A percentile compares a stretch with the other conserved stretches of the same genome.
Conservation (phyloP, 2,797 vertebrate species). For the Hemibagrus guttatus region DNA sequence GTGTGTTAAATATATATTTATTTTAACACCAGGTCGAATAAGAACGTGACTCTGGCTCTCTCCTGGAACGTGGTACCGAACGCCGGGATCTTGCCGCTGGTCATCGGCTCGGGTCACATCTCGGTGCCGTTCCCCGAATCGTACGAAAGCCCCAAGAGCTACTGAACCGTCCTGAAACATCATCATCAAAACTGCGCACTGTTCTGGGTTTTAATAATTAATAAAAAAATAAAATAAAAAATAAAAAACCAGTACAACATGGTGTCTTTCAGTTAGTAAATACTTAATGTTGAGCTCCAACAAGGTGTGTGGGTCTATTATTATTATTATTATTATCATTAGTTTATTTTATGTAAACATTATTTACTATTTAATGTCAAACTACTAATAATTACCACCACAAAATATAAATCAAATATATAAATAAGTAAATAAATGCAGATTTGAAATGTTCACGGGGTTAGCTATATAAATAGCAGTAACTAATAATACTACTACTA, state of each 20-base stretch:
- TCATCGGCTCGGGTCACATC: conserved; percentile 88
- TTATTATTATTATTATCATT: too few species aligned
- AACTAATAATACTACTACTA: too few species aligned
- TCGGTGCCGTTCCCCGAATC: conserved; percentile 92
- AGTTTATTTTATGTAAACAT: too few species aligned
- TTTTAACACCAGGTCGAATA: conserved; percentile 84
- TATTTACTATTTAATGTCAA: too few species aligned
- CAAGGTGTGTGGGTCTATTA: too few species aligned
- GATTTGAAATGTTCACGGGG: too few species aligned
- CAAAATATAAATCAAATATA: too few species aligned
- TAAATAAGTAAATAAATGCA: too few species aligned
- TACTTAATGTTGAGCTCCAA: too few species aligned
- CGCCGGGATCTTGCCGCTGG: conserved; percentile 93
- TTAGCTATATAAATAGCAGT: too few species aligned
- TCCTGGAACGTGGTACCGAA: conserved; percentile 99
- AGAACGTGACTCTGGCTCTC: conserved; percentile 92
- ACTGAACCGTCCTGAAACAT: conserved; percentile 77
- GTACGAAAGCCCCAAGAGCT: conserved; percentile 91
- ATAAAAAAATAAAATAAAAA: conserved; percentile 31
- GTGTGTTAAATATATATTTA: background rate
- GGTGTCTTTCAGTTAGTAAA: background rate
- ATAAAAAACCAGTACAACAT: background rate
- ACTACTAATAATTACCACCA: too few species aligned
- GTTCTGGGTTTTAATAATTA: conserved; percentile 61
- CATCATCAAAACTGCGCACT: conserved; percentile 44